Conservation (phyloP, 2,888 invertebrate genomes). For the Noctua fimbriata region DNA sequence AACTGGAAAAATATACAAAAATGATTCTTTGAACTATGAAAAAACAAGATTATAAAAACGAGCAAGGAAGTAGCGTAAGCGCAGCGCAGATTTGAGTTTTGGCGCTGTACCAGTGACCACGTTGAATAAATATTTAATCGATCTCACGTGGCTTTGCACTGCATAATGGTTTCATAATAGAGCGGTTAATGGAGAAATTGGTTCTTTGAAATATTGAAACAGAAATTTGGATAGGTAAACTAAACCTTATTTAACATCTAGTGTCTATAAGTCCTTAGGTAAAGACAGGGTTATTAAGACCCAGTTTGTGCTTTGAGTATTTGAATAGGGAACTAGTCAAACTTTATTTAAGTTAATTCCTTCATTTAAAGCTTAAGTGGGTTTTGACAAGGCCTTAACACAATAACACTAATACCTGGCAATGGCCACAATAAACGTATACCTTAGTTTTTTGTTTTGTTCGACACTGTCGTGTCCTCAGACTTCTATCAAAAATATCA, state of each 20-base stretch:
- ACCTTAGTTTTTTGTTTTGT: not conserved
- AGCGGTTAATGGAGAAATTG: not conserved
- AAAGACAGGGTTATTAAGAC: not conserved
- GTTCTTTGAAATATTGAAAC: slow-evolving; percentile 8
- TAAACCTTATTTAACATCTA: not conserved
- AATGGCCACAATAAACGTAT: no score
- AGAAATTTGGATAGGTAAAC: not conserved
- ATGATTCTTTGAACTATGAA: not conserved
- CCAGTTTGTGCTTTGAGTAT: not conserved
- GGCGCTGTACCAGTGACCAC: slow-evolving; percentile 16
- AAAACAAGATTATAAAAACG: no score
- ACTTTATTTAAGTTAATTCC: not conserved
- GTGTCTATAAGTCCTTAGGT: not conserved
- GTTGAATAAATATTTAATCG: slow-evolving; percentile 32
- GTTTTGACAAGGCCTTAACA: not conserved
- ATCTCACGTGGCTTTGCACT: slow-evolving; percentile 4
- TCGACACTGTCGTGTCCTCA: not conserved
- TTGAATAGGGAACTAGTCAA: not conserved
- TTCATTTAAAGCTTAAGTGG: not conserved
- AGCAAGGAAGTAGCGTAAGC: not conserved
- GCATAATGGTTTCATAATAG: not conserved
- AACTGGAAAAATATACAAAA: not conserved
- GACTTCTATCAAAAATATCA: not conserved
- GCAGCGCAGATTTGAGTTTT: slow-evolving; percentile 25
- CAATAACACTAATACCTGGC: not conserved